phyloP scores from a whole-genome alignment of 1,140 invertebrate genomes.

The Argopecten irradians region DNA sequence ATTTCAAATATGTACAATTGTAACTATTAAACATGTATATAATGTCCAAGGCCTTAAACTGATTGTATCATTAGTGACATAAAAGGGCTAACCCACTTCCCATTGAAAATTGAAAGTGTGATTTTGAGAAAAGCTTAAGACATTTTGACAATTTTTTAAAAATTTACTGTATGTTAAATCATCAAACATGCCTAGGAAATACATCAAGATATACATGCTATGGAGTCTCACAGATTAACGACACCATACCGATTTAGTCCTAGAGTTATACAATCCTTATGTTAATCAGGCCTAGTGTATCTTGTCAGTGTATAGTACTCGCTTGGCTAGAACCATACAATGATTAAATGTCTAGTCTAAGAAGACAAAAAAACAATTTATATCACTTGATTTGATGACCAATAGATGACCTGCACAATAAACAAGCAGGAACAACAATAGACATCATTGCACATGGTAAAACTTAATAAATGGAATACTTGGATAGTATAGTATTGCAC shows the following conservation, averaged over 20 bases:
- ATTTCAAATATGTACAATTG: too few species aligned
- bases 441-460: background rate
- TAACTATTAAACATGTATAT: too few species aligned
- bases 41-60: too few species aligned
- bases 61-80: too few species aligned
- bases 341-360: background rate
- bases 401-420: background rate
- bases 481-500: background rate
- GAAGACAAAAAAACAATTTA: background rate
- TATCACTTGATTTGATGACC: slow-evolving; percentile 21
- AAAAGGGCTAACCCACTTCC: too few species aligned
- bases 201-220: too few species aligned
- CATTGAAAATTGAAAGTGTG: too few species aligned
- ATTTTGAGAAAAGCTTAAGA: too few species aligned
- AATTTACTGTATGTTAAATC: too few species aligned
- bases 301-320: background rate
- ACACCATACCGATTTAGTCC: too few species aligned
- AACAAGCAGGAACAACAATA: background rate
- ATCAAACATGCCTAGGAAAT: too few species aligned
- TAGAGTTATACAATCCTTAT: background rate
- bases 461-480: background rate
- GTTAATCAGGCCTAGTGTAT: background rate
- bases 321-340: background rate
- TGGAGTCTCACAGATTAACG: background rate
- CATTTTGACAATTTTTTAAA: too few species aligned